Percentiles rank a stretch among this genome's conserved stretches.
Evolutionary conservation across 1,140 invertebrate species (phyloP).

Genomic region (Chionoecetes opilio): DNA sequence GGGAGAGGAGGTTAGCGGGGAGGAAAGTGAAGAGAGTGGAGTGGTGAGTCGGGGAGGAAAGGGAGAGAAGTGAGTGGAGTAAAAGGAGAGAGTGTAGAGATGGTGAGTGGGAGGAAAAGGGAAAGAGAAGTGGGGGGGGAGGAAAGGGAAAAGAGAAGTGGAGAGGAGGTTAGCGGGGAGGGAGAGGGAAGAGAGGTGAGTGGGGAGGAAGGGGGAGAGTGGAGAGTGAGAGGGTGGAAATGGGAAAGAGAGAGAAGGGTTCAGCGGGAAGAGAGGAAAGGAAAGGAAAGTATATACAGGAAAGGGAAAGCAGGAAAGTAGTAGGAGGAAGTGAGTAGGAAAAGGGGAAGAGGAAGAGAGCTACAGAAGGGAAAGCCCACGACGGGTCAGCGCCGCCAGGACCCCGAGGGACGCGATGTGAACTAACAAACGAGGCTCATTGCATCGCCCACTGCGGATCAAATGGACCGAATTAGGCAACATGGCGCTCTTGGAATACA

Average conservation of each 20-base stretch:
- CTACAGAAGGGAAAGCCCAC: neutral
- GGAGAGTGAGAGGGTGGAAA: neutral
- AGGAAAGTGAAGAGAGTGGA: too few relatives aligned
- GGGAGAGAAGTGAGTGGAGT: too few relatives aligned
- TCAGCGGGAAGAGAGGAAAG: neutral
- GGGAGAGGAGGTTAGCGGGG: too few relatives aligned
- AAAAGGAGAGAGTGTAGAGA: too few relatives aligned
- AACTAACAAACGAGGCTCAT: neutral
- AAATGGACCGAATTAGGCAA: constrained; percentile 49
- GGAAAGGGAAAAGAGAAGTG: too few relatives aligned
- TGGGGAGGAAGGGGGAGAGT: too few relatives aligned
- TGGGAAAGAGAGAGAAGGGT: too few relatives aligned
- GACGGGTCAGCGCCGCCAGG: neutral
- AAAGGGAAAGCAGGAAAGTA: neutral
- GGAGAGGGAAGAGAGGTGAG: too few relatives aligned
- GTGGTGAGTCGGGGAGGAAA: too few relatives aligned
- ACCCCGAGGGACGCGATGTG: constrained; percentile 20
- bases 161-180: too few relatives aligned
- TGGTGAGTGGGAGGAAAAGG: too few relatives aligned
- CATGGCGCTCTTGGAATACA: constrained; percentile 40
- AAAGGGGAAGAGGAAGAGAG: neutral
- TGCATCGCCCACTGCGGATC: neutral
- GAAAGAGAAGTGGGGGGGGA: too few relatives aligned
- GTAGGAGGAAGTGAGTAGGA: neutral
- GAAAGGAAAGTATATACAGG: neutral